Evolutionary conservation across 2,113 vertebrate genomes (phyloP), one percentile per base, ranked within the genome.

Genomic region (Alouatta palliata): DNA sequence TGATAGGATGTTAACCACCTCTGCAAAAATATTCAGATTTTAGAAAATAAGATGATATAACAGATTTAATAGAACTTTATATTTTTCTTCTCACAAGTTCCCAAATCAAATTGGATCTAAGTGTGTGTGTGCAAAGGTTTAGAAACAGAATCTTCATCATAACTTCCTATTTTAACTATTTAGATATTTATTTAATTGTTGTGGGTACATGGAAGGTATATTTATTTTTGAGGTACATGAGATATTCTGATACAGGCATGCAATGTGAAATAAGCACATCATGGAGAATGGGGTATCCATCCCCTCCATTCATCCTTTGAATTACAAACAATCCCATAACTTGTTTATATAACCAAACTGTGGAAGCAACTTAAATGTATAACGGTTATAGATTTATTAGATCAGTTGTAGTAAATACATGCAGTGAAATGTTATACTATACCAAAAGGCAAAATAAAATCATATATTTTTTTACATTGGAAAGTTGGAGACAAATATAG

Each of bases 11-110:
- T 89, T 71, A 94, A 52, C 84, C 23, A 8, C 68, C 91, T 79
- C 83, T 96, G 79, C 70, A 83, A 76, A 93, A 87, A 54, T 37
- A 71, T n/a, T 73, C 91, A 90, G 58, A 37, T 86, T 68, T 93
- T 21, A 47, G 79, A 68, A 94, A 93, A 87, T 43, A 84, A 37
- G 49, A 71, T 32, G 70, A 47, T 45, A 68, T 30, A 43, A 9
- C 37, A 89, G 68, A 43, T 88, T 58, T 43, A 75, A 27, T 10
- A 56, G 43, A 16, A 13, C 17, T 75, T 45, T 16, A n/a, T n/a
- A 56, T 35, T 88, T 94, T 43, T n/a, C 61, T 86, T 23, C 54
- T n/a, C 20, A 11, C 21, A 54, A 66, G 56, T 45, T 54, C 85
- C 70, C 70, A 61, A 64, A 21, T 90, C 27, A 58, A 64, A 68